phyloP scores from a whole-genome alignment of 2,888 invertebrate genomes.

The Leucophenga montana region DNA sequence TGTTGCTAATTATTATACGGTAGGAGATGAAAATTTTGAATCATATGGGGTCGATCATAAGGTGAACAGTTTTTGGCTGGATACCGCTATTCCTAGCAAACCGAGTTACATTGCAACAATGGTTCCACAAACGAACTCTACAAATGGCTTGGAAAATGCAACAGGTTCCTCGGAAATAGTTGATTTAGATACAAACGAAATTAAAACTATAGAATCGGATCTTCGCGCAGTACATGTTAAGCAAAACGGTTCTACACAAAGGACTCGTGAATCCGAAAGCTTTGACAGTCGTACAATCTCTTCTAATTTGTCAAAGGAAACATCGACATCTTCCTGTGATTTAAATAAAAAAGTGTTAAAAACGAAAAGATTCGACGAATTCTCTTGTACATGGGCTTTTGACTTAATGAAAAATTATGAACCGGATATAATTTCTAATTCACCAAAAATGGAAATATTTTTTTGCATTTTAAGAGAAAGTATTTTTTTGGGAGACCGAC shows the following conservation, averaged over 20 bases:
- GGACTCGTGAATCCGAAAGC: not conserved
- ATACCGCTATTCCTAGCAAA: conserved; percentile 55
- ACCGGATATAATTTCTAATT: conserved; percentile 91
- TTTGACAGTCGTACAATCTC: not conserved
- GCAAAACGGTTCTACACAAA: conserved; percentile 24
- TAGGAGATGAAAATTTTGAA: conserved; percentile 47
- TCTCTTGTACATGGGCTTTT: conserved; percentile 91
- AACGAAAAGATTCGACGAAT: conserved; percentile 79
- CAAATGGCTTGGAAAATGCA: conserved; percentile 56
- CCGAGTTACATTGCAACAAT: conserved; percentile 66
- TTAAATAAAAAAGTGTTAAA: conserved; percentile 75
- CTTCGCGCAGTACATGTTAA: conserved; percentile 49
- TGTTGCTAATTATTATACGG: conserved; percentile 33
- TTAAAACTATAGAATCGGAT: conserved; percentile 70
- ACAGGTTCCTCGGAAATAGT: conserved; percentile 70
- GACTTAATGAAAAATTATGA: conserved; percentile 89
- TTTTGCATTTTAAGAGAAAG: conserved; percentile 93
- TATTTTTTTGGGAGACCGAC: conserved; percentile 88
- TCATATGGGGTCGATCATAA: conserved; percentile 45
- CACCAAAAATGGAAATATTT: conserved; percentile 96
- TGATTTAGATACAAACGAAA: conserved; percentile 73
- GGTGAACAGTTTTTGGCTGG: conserved; percentile 59
- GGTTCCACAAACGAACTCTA: conserved; percentile 54
- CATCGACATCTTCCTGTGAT: conserved; percentile 37
- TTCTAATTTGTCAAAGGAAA: conserved; percentile 32